A percentile compares a stretch with the other conserved stretches of the same genome.
These are phyloP conservation scores for Montipora sp. DNA, from an alignment of 64 coral and sea anemone species.

Conservation along the genomic window DNA sequence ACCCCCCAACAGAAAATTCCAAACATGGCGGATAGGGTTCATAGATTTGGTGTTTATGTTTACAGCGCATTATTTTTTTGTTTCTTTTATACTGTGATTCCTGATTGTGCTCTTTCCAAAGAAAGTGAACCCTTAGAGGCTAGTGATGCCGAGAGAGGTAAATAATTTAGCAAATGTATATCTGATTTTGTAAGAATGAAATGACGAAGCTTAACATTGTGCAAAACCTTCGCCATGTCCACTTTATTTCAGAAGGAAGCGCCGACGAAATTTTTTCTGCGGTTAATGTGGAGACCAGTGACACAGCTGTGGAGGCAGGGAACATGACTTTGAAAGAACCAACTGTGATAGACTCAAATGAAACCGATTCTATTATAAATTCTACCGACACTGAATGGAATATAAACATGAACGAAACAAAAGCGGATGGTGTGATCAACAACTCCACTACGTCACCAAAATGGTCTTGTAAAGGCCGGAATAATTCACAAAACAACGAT, in stretches of 20 bases:
- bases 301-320: not conserved
- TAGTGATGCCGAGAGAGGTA: slow-evolving; percentile 1
- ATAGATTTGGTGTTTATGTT: not conserved
- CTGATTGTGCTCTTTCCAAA: not conserved
- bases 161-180: too few species aligned
- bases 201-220: too few species aligned
- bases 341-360: not conserved
- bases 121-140: not conserved
- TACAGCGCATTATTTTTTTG: not conserved
- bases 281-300: not conserved
- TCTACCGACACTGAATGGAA: not conserved
- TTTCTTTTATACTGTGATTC: not conserved
- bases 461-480: slow-evolving; percentile 79
- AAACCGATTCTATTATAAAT: not conserved
- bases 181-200: too few species aligned
- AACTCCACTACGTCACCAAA: slow-evolving; percentile 46
- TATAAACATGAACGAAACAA: not conserved
- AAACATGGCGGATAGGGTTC: not conserved
- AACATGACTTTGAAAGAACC: not conserved
- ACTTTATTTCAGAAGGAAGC: not conserved
- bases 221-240: too few species aligned
- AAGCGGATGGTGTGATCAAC: not conserved
- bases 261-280: not conserved
- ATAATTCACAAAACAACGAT: slow-evolving; percentile 41
- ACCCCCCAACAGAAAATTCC: not conserved